phyloP scores from a whole-genome alignment of 2,113 vertebrate species.

The Alligator mississippiensis region DNA sequence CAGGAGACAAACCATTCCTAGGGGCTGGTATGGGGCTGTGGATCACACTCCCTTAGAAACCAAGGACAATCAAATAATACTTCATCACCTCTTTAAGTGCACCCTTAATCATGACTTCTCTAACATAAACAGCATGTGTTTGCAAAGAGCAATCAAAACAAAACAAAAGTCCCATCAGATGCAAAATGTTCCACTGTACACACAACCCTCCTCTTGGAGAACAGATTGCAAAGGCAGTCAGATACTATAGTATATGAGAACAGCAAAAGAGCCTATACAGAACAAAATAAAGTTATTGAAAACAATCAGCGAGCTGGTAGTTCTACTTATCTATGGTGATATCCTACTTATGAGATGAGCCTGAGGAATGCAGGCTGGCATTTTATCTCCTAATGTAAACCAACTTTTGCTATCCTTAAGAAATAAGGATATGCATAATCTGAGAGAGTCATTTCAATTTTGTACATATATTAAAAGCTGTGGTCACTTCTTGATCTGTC shows the following conservation, averaged over 20 bases:
- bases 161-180: background rate
- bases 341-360: background rate
- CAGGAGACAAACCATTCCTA: background rate
- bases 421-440: background rate
- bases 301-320: background rate
- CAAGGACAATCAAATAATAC: background rate
- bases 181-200: background rate
- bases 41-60: background rate
- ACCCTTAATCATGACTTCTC: background rate
- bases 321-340: background rate
- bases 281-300: background rate
- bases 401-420: background rate
- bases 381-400: background rate
- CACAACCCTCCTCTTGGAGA: background rate
- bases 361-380: background rate
- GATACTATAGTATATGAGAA: background rate
- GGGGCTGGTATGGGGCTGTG: background rate
- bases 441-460: background rate
- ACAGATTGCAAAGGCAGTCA: background rate
- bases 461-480: background rate
- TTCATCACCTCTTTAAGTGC: background rate
- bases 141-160: background rate
- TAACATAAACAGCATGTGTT: background rate
- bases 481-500: background rate
- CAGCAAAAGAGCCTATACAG: background rate